Conservation (phyloP, 1,140 invertebrate species). For the Macrosteles quadrilineatus region DNA sequence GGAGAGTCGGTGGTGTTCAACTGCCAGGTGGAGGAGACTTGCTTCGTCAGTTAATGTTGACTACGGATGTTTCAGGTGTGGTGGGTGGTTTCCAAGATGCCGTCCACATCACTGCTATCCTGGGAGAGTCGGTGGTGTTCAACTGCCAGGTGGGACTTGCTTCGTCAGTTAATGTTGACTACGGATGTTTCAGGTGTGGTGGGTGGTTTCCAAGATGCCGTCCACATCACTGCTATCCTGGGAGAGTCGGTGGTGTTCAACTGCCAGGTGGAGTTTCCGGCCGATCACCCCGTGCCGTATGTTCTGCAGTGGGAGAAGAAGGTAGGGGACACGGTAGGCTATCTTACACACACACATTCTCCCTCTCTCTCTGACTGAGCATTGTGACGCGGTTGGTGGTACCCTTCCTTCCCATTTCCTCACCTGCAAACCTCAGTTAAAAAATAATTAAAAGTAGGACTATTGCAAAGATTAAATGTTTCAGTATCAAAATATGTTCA, state of each 20-base stretch:
- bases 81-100: conserved; percentile 77
- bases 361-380: conserved; percentile 38
- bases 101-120: conserved; percentile 91
- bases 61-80: conserved; percentile 43
- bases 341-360: conserved; percentile 35
- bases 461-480: too few relatives aligned
- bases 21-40: conserved; percentile 93
- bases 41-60: too few relatives aligned
- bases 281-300: conserved; percentile 91
- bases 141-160: conserved; percentile 96
- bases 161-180: too few relatives aligned
- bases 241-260: conserved; percentile 95
- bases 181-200: conserved; percentile 48
- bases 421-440: neutral
- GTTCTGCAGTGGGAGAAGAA: conserved; percentile 98
- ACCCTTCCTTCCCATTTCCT: neutral
- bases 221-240: conserved; percentile 92
- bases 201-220: conserved; percentile 79
- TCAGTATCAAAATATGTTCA: too few relatives aligned
- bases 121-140: conserved; percentile 93
- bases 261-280: conserved; percentile 94
- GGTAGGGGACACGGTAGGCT: conserved; percentile 88
- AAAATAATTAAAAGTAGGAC: too few relatives aligned
- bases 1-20: conserved; percentile 95
- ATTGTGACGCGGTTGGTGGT: conserved; percentile 36